These are phyloP conservation scores for Macrophya annulata DNA, from an alignment of 2,888 invertebrate species.

Conservation along the genomic window DNA sequence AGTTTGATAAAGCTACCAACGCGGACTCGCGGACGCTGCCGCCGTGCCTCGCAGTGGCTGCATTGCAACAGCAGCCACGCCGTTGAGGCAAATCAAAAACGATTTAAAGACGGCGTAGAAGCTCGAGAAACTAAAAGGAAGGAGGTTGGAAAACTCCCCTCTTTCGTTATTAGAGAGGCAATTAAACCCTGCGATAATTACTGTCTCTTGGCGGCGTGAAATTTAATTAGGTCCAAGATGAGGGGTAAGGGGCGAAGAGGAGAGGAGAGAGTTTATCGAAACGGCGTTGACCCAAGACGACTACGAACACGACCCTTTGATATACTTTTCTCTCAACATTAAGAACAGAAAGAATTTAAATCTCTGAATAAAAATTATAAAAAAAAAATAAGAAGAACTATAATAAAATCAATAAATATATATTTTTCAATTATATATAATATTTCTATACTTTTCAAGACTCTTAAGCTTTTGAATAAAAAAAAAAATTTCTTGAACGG, in stretches of 20 bases:
- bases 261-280: conserved; percentile 8
- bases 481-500: no score
- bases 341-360: background rate
- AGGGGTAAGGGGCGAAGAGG: background rate
- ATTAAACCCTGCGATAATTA: conserved; percentile 44
- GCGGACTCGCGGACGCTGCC: background rate
- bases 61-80: background rate
- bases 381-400: background rate
- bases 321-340: background rate
- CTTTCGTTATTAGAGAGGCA: conserved; percentile 37
- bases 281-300: conserved; percentile 28
- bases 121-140: no score
- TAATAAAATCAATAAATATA: no score
- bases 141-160: background rate
- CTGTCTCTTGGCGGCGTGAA: conserved; percentile 36
- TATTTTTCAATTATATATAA: no score
- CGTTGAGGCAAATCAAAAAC: conserved; percentile 24
- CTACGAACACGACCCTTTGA: background rate
- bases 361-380: background rate
- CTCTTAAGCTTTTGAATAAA: no score
- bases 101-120: background rate
- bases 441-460: no score
- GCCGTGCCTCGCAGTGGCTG: no score
- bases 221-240: conserved; percentile 46
- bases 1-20: background rate